Conservation (phyloP, 1,140 invertebrate species). For the Bombus superbus region DNA sequence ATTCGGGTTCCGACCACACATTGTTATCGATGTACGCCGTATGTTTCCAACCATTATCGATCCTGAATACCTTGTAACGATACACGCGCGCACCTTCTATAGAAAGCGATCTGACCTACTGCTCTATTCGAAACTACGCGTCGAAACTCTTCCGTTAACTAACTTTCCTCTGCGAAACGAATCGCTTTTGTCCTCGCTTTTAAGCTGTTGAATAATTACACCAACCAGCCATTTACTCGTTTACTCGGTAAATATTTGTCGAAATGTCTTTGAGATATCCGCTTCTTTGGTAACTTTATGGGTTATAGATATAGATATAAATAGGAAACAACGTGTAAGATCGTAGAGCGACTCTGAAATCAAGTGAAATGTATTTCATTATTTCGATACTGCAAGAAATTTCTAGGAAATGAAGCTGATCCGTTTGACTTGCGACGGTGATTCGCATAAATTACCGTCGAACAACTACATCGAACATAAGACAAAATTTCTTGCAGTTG, state of each 20-base stretch:
- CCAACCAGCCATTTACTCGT: background rate
- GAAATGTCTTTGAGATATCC: too few relatives aligned
- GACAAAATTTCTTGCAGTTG: too few relatives aligned
- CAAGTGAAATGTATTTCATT: too few relatives aligned
- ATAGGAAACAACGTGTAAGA: too few relatives aligned
- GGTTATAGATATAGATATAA: too few relatives aligned
- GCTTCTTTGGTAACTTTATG: too few relatives aligned
- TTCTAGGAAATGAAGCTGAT: too few relatives aligned
- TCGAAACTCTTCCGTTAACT: background rate
- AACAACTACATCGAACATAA: too few relatives aligned
- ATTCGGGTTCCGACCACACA: conserved; percentile 13
- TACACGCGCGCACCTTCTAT: conserved; percentile 18
- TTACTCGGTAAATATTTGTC: background rate
- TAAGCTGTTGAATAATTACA: background rate
- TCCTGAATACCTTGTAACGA: conserved; percentile 25
- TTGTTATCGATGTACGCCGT: conserved; percentile 15
- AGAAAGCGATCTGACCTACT: conserved; percentile 37
- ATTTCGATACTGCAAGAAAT: too few relatives aligned
- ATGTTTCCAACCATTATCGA: conserved; percentile 37
- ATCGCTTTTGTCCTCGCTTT: background rate
- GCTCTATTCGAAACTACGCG: conserved; percentile 24
- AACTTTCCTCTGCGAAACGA: background rate
- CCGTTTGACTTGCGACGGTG: too few relatives aligned
- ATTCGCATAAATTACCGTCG: too few relatives aligned
- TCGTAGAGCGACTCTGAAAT: too few relatives aligned